phyloP scores from a whole-genome alignment of 2,113 vertebrate genomes.

The Ifrita kowaldi region DNA sequence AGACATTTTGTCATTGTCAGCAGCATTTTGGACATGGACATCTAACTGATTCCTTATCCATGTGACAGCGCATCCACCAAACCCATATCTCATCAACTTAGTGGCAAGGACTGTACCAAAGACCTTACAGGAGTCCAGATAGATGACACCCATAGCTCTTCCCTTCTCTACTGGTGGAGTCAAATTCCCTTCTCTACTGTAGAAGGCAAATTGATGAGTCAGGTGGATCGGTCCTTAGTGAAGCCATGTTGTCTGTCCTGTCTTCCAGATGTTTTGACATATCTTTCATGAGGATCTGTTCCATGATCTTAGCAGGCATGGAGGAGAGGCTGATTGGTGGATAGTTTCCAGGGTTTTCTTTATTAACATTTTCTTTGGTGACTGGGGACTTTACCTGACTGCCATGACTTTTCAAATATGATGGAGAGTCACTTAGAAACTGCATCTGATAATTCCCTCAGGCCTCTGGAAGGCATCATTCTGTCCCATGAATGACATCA shows the following conservation, averaged over 20 bases:
- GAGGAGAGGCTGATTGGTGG: not conserved
- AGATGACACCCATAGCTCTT: not conserved
- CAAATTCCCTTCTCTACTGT: not conserved
- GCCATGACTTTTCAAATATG: not conserved
- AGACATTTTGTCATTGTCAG: too few species aligned
- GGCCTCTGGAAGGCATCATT: not conserved
- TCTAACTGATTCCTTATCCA: not conserved
- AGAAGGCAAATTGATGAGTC: not conserved
- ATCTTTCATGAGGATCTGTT: not conserved
- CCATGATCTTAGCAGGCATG: not conserved
- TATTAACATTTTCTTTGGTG: not conserved
- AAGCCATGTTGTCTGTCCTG: not conserved
- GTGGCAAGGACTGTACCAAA: not conserved
- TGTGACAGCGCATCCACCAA: not conserved
- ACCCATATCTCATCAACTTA: not conserved
- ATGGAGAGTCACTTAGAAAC: not conserved
- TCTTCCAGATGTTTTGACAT: not conserved
- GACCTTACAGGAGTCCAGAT: not conserved
- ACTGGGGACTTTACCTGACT: not conserved
- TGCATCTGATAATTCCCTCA: not conserved
- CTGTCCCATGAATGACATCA: not conserved
- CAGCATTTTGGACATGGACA: not conserved
- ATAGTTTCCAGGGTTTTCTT: not conserved
- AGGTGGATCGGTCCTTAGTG: not conserved
- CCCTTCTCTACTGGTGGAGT: not conserved